Base-by-base conservation (phyloP, 1,140 invertebrate species). In the Diuraphis noxia region DNA sequence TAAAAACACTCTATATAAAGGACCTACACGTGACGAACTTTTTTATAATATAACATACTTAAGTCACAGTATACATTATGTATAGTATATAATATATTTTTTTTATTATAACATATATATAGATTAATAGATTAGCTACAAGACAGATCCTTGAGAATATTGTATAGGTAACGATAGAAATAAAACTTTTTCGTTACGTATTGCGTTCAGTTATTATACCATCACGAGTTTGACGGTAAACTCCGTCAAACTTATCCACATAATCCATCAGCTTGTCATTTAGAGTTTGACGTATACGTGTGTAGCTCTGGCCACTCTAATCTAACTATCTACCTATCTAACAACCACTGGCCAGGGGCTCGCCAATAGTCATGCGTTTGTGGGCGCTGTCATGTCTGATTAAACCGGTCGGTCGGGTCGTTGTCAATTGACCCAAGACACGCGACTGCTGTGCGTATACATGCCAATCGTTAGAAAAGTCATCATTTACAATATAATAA, bases 391-490 rank as follows among this genome's bases (percentile, higher is more conserved):
- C 43, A 34, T 34, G n/a, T 86, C 85, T 86, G 43, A 52, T 86
- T 86, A 86, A 86, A 86, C 84, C 46, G 43, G 85, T 38, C 85
- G 46, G 85, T 72, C 56, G 56, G 56, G 56, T 72, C 56, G 34
- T 52, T 34, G 85, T 21, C 85, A 86, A 86, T 86, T 86, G 46
- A 52, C 43, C 43, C 85, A 23, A 86, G 85, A 86, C 85, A 86
- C 85, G 85, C 85, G 85, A 86, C 85, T 52, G 84, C 41, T 21
- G 82, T 34, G 41, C 82, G 82, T 46, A 36, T 79, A 79, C 77
- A 84, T 41, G 81, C 82, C 82, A 38, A 86, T 86, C 34, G 46
- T 38, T 36, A 86, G 43, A 38, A 86, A 86, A 86, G 19, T 49
- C 85, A 43, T 85, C 84, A n/a, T 46, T 85, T 34, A 46, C 43